These are phyloP conservation scores for Sesia bembeciformis DNA, from an alignment of 2,888 invertebrate genomes.

Conservation along the genomic window DNA sequence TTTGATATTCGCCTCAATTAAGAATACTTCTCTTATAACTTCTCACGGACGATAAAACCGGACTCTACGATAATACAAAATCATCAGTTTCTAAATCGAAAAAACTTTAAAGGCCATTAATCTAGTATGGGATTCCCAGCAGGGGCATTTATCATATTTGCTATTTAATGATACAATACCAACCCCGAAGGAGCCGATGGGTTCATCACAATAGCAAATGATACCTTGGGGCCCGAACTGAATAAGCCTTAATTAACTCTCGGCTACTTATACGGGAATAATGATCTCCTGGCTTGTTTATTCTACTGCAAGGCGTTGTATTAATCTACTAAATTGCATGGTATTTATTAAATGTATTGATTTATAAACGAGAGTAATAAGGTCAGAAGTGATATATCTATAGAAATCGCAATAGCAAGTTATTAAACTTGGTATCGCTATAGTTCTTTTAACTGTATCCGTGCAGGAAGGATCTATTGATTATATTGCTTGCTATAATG, in stretches of 20 bases:
- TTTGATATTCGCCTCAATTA: not conserved
- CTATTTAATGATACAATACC: constrained; percentile 63
- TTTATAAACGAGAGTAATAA: too few relatives aligned
- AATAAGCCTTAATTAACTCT: constrained; percentile 68
- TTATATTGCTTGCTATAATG: too few relatives aligned
- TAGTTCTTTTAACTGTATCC: too few relatives aligned
- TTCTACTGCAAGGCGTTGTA: constrained; percentile 11
- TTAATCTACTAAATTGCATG: not conserved
- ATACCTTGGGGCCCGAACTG: constrained; percentile 60
- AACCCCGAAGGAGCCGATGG: constrained; percentile 65
- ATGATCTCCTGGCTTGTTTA: constrained; percentile 37
- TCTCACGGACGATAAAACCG: not conserved
- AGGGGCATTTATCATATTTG: constrained; percentile 70
- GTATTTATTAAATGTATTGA: not conserved
- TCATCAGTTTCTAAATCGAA: not conserved
- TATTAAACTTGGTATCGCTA: too few relatives aligned
- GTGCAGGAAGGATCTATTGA: too few relatives aligned
- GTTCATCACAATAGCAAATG: constrained; percentile 69
- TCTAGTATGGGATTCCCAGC: constrained; percentile 33
- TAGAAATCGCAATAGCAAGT: too few relatives aligned
- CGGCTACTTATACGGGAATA: constrained; percentile 55
- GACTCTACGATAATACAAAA: not conserved
- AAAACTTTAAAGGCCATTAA: not conserved
- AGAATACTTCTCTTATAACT: not conserved
- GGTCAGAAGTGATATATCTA: too few relatives aligned